Percentiles rank a stretch among this genome's conserved stretches.
These are phyloP conservation scores for Sturnus vulgaris DNA, from an alignment of 2,113 vertebrate genomes.

Conservation along the genomic window DNA sequence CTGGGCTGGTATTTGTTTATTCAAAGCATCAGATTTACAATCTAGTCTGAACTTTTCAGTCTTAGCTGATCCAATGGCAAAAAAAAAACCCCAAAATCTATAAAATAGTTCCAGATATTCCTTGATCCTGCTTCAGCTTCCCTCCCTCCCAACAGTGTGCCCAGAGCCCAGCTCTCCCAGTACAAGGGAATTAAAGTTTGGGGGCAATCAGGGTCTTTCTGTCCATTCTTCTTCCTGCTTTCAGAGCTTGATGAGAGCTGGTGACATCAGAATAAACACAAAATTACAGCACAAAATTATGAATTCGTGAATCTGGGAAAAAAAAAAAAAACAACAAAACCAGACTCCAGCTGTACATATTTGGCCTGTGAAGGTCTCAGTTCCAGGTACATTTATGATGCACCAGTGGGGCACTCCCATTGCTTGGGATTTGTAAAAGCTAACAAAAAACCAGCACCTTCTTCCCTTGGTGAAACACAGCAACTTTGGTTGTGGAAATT, in stretches of 20 bases:
- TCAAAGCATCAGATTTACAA: not conserved
- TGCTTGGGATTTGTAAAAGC: not conserved
- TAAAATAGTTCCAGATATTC: not conserved
- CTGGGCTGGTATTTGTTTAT: not conserved
- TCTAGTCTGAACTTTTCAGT: not conserved
- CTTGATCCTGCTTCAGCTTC: not conserved
- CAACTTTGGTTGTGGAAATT: not conserved
- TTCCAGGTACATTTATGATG: not conserved
- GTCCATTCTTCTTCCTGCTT: not conserved
- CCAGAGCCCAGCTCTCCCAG: constrained; percentile 23
- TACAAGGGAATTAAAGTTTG: not conserved
- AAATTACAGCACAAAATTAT: not conserved
- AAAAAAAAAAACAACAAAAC: not conserved
- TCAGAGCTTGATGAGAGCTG: not conserved
- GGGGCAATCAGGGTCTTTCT: not conserved
- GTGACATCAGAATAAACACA: not conserved
- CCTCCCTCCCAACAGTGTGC: not conserved
- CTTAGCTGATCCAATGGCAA: not conserved
- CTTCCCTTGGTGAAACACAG: not conserved
- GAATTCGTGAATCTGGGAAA: not conserved
- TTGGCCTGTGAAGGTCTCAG: not conserved
- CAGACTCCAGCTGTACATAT: not conserved
- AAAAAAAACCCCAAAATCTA: not conserved
- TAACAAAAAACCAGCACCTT: not conserved
- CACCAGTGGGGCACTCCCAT: not conserved